These are phyloP conservation scores for Diplosoma virens DNA, from an alignment of 23 tunicate species.

Conservation along the genomic window DNA sequence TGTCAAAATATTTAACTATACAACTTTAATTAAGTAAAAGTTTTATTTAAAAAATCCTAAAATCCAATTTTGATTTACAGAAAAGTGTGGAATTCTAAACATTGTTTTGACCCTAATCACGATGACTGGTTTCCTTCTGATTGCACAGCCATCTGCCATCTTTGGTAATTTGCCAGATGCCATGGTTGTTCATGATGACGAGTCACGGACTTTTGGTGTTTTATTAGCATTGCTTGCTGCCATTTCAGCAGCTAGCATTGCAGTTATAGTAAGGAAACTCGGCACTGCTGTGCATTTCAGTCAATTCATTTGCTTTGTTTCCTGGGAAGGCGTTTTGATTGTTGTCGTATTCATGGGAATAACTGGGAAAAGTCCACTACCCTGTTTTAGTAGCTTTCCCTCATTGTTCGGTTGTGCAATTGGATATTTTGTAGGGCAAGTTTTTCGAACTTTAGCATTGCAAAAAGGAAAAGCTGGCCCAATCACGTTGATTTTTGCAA, in stretches of 20 bases:
- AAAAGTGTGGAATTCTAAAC: conserved; percentile 9
- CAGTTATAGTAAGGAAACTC: conserved; percentile 16
- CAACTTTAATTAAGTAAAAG: too few relatives aligned
- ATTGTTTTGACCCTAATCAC: conserved; percentile 7
- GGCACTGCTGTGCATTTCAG: conserved; percentile 35
- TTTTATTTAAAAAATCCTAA: too few relatives aligned
- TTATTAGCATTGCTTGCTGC: conserved; percentile 22
- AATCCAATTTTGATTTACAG: too few relatives aligned
- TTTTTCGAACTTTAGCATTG: conserved; percentile 26
- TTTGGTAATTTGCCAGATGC: conserved; percentile 5
- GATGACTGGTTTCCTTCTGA: conserved; percentile 14
- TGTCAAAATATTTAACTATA: too few relatives aligned
- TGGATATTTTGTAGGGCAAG: neutral
- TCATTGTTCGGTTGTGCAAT: conserved; percentile 2
- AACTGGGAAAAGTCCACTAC: conserved; percentile 1
- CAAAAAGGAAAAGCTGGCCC: conserved; percentile 38
- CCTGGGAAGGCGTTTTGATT: conserved; percentile 10
- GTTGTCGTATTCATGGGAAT: neutral
- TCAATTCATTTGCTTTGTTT: neutral
- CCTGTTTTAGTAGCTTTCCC: conserved; percentile 5
- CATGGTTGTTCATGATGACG: neutral
- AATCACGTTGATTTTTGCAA: conserved; percentile 14
- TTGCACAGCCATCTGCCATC: conserved; percentile 24
- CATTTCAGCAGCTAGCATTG: neutral
- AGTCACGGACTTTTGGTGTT: neutral